Percentiles rank a stretch among this genome's conserved stretches.
Conservation (phyloP, 2,113 vertebrate genomes). For the Drymodes brunneopygia region DNA sequence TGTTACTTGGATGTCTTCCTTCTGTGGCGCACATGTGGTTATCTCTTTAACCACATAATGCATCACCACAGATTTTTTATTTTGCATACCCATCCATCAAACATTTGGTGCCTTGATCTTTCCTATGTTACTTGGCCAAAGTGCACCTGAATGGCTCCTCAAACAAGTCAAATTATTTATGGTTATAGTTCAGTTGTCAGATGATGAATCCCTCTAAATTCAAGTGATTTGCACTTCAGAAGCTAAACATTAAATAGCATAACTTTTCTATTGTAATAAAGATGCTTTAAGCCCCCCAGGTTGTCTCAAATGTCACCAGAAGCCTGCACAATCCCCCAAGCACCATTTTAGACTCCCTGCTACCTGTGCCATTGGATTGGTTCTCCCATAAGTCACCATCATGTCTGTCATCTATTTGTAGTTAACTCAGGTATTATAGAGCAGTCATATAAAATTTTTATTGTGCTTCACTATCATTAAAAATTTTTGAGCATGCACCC, state of each 20-base stretch:
- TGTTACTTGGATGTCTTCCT: not conserved
- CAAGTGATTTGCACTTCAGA: not conserved
- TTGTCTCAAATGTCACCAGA: not conserved
- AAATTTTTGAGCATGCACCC: fast-evolving
- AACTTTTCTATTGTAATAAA: not conserved
- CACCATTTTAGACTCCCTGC: not conserved
- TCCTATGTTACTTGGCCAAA: not conserved
- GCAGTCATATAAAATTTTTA: not conserved
- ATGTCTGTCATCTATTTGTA: not conserved
- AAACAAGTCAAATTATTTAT: not conserved
- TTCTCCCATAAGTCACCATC: not conserved
- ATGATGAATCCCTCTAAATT: not conserved
- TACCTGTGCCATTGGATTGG: not conserved
- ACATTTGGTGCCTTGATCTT: not conserved
- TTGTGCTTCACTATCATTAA: not conserved
- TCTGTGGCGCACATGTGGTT: not conserved
- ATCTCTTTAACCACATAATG: not conserved
- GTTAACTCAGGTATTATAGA: not conserved
- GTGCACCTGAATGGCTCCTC: not conserved
- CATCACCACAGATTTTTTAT: not conserved
- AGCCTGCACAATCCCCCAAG: not conserved
- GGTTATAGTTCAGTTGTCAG: not conserved
- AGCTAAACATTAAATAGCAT: not conserved
- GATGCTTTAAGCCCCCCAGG: not conserved
- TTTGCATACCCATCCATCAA: not conserved